phyloP scores from a whole-genome alignment of 2,797 vertebrate genomes.

The Ara ararauna region DNA sequence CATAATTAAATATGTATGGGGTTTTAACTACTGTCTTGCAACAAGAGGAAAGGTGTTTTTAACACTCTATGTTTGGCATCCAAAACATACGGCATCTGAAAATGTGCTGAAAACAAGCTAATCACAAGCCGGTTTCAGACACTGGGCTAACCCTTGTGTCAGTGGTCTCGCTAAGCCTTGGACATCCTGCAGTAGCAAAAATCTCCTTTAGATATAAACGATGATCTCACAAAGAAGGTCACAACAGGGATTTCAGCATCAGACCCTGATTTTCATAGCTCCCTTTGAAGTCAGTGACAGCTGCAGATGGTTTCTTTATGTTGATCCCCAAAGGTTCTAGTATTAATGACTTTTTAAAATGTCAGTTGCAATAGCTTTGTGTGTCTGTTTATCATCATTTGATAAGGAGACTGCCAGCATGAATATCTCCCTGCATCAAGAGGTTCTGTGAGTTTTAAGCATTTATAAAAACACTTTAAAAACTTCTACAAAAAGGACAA shows the following conservation, averaged over 20 bases:
- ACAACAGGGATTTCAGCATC: background rate
- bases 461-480: background rate
- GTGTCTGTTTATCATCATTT: background rate
- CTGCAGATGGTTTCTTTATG: background rate
- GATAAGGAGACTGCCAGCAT: background rate
- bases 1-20: background rate
- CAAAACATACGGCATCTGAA: background rate
- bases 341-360: background rate
- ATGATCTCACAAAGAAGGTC: background rate
- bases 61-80: background rate
- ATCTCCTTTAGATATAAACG: background rate
- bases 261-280: background rate
- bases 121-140: background rate
- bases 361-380: background rate
- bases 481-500: background rate
- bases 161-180: accelerated
- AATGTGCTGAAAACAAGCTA: background rate
- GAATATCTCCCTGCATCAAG: background rate
- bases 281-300: background rate
- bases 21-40: background rate
- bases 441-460: background rate
- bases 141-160: background rate
- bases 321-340: background rate
- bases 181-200: background rate
- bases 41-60: background rate